Evolutionary conservation across 1,140 invertebrate species (phyloP), one percentile per base, ranked within the genome.

Genomic region (Mactra quadrangularis): DNA sequence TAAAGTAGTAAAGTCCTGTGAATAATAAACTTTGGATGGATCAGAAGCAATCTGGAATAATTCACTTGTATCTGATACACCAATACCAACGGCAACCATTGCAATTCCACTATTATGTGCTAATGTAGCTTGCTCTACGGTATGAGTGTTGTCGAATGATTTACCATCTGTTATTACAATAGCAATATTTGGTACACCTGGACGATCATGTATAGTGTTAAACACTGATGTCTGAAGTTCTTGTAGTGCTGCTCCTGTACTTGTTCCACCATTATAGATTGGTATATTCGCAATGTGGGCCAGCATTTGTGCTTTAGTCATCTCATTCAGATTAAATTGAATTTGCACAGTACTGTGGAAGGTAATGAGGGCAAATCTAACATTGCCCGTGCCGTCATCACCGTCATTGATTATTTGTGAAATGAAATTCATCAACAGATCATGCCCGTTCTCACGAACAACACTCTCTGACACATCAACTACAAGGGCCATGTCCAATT

Each of bases 161-260:
- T 66, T 66, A 41, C 62, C 62, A 25, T 66, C 62, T 7, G 62
- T 66, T 66, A 66, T 9, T 38, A 66, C 22, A 45, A 66, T 25
- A 22, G 62, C 62, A 41, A 66, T 41, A 45, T 66, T 66, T 27
- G 38, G 33, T 17, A 31, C 62, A 41, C 11, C 62, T 3, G 35
- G 17, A 22, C 62, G 62, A 66, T 66, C 62, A 45, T 19, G 4
- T 4, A 22, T 17, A 11, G 62, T 3, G 13, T 6, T 66, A 66
- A 66, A 66, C 2, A 66, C 38, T 4, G 3, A 11, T 3, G 62
- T 19, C 9, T 41, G 22, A 41, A 66, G 62, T 38, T 41, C 22
- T 17, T 17, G n/a, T 4, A 66, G 13, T 41, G 62, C 62, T 6
- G 3, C 33, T 6, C 38, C 33, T 6, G 62, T 66, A 41, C 15